Conservation (phyloP, 2,888 invertebrate genomes). For the Perizoma affinitatum region DNA sequence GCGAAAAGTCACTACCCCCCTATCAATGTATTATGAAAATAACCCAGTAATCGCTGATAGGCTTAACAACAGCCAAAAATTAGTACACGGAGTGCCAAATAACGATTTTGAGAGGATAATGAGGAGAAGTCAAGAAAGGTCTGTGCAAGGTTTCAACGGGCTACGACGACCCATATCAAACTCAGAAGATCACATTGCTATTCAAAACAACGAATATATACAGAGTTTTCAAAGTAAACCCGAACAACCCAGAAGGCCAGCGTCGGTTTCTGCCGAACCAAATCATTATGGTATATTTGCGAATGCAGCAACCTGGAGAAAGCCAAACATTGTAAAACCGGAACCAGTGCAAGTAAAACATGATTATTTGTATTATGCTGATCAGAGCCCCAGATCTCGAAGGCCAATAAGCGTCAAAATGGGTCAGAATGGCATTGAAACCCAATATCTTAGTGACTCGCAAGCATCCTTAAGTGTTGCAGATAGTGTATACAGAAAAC, state of each 20-base stretch:
- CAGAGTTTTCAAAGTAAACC: slow-evolving; percentile 60
- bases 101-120: slow-evolving; percentile 79
- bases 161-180: slow-evolving; percentile 77
- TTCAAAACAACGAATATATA: slow-evolving; percentile 76
- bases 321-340: slow-evolving; percentile 65
- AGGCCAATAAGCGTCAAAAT: slow-evolving; percentile 88
- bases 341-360: slow-evolving; percentile 70
- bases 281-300: slow-evolving; percentile 73
- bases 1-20: slow-evolving; percentile 81
- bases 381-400: slow-evolving; percentile 88
- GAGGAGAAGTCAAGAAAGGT: slow-evolving; percentile 77
- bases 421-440: slow-evolving; percentile 71
- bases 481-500: slow-evolving; percentile 64
- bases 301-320: slow-evolving; percentile 74
- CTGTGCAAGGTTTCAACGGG: slow-evolving; percentile 73
- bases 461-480: slow-evolving; percentile 66
- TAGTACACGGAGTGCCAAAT: slow-evolving; percentile 72
- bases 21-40: slow-evolving; percentile 80
- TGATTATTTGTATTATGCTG: slow-evolving; percentile 87
- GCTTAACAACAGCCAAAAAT: slow-evolving; percentile 56
- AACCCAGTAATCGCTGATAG: slow-evolving; percentile 64
- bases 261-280: slow-evolving; percentile 80
- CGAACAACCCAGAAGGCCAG: slow-evolving; percentile 76
- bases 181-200: slow-evolving; percentile 81
- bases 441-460: slow-evolving; percentile 80